phyloP scores from a whole-genome alignment of 2,797 vertebrate genomes.

The Mastacembelus armatus region DNA sequence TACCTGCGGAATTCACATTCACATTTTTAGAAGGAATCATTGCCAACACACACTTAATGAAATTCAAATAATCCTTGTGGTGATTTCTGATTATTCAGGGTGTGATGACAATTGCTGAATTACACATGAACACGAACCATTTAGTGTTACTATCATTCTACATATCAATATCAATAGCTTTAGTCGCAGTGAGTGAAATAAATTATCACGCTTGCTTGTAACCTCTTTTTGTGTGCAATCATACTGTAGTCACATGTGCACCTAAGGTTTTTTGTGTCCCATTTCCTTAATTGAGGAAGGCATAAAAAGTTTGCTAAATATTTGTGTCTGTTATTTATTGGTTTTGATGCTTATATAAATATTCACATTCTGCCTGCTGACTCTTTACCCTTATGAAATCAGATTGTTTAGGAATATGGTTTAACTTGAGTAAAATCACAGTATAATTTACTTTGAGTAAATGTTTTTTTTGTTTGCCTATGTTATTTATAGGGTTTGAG shows the following conservation, averaged over 20 bases:
- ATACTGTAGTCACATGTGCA: not conserved
- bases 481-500: not conserved
- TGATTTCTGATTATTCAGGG: not conserved
- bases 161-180: no score
- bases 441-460: not conserved
- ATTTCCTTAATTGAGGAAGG: not conserved
- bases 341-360: not conserved
- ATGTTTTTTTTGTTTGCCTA: not conserved
- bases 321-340: not conserved
- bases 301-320: not conserved
- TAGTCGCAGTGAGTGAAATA: not conserved
- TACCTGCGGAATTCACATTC: conserved; percentile 62
- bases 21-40: conserved; percentile 4
- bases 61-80: not conserved
- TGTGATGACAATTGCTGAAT: not conserved
- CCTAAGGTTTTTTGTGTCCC: not conserved
- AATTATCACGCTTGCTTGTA: not conserved
- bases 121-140: not conserved
- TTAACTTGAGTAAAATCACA: not conserved
- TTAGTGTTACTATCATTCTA: no score
- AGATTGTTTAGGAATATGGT: no score
- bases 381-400: no score
- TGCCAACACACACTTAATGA: not conserved
- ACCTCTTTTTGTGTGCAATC: not conserved
- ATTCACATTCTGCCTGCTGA: no score